Conservation (phyloP, 1,140 invertebrate genomes). For the Antheraea mylitta region DNA sequence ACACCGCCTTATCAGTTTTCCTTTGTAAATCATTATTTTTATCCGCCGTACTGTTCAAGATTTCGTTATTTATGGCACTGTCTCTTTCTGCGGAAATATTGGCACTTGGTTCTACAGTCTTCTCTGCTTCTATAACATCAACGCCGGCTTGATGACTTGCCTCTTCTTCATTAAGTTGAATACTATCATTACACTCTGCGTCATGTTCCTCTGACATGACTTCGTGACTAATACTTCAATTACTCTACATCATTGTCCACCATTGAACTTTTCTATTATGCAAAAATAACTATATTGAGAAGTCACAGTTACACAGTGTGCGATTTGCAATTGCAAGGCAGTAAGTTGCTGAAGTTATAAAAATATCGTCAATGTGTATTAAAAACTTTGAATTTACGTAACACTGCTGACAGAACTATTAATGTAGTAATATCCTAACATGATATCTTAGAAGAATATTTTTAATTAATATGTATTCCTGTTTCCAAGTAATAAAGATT, state of each 20-base stretch:
- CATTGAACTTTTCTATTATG: background rate
- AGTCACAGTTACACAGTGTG: too few species aligned
- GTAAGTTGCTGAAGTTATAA: too few species aligned
- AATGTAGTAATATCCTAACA: too few species aligned
- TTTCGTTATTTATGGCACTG: constrained; percentile 44
- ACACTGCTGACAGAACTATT: too few species aligned
- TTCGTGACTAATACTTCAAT: constrained; percentile 32
- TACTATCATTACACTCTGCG: constrained; percentile 45
- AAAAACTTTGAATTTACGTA: too few species aligned
- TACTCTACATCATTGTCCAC: constrained; percentile 41
- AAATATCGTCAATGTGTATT: too few species aligned
- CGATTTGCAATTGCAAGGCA: too few species aligned
- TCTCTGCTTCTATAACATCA: constrained; percentile 19
- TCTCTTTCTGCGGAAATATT: constrained; percentile 31
- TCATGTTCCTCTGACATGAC: constrained; percentile 73
- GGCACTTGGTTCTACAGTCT: constrained; percentile 37
- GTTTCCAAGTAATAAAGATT: too few species aligned
- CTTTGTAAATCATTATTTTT: constrained; percentile 38
- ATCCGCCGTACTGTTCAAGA: constrained; percentile 27
- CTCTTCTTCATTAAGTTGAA: constrained; percentile 31
- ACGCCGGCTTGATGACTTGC: constrained; percentile 23
- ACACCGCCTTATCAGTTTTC: constrained; percentile 31
- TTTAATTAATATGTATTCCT: too few species aligned
- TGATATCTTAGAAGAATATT: too few species aligned
- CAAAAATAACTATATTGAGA: background rate